Conservation (phyloP, 2,113 vertebrate species). For the Verasper variegatus region DNA sequence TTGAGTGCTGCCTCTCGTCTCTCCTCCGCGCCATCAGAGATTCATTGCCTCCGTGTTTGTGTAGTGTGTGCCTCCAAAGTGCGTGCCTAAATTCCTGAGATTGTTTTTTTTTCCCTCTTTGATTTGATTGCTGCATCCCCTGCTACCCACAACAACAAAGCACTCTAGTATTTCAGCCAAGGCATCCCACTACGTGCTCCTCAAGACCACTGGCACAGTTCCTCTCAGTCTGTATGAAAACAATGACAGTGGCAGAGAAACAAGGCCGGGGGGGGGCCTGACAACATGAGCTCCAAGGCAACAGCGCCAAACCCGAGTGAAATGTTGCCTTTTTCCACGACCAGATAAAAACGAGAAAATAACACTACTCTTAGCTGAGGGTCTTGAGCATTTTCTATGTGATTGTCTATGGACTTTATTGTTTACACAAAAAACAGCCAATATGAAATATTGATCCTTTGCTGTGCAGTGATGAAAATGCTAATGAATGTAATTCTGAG, state of each 20-base stretch:
- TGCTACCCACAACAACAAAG: conserved; percentile 27
- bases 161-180: conserved; percentile 23
- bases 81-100: neutral
- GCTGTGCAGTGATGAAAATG: conserved; percentile 6
- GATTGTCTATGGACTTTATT: neutral
- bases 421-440: neutral
- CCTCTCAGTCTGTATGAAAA: conserved; percentile 37
- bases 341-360: neutral
- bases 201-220: conserved; percentile 29
- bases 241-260: conserved; percentile 34
- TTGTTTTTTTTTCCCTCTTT: neutral
- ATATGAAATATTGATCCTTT: neutral
- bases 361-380: neutral
- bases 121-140: conserved; percentile 22
- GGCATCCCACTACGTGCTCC: neutral
- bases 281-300: conserved; percentile 19
- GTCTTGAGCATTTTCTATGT: neutral
- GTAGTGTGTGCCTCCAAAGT: neutral
- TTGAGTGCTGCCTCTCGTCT: too few relatives aligned
- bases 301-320: neutral
- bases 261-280: conserved; percentile 10
- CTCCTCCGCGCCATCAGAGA: too few relatives aligned
- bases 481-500: neutral
- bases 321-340: neutral
- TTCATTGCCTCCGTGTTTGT: too few relatives aligned